Percentiles rank a stretch among this genome's conserved stretches.
phyloP scores from a whole-genome alignment of 2,797 vertebrate genomes.

The Sparus aurata region DNA sequence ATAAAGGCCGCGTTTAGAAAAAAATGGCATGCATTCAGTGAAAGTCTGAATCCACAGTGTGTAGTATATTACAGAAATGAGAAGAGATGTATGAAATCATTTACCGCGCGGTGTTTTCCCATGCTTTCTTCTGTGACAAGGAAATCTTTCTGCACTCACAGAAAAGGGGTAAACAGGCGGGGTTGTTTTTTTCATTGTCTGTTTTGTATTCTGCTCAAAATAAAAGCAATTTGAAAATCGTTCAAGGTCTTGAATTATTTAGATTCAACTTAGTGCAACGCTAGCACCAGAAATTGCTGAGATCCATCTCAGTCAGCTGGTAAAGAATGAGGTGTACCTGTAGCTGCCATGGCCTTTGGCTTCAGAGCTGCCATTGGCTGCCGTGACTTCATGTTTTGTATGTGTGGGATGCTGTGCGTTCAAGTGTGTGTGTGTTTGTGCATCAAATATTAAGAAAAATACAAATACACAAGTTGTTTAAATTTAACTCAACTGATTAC shows the following conservation, averaged over 20 bases:
- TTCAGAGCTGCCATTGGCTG: conserved; percentile 66
- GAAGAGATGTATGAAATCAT: conserved; percentile 77
- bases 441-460: not conserved
- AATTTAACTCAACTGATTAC: not conserved
- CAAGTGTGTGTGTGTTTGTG: not conserved
- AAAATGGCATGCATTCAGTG: conserved; percentile 41
- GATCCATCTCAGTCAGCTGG: conserved; percentile 87
- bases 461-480: not conserved
- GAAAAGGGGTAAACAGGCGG: conserved; percentile 29
- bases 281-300: conserved; percentile 84
- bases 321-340: conserved; percentile 84
- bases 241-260: conserved; percentile 86
- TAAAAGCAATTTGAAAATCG: conserved; percentile 83
- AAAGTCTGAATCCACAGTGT: conserved; percentile 46
- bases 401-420: conserved; percentile 14
- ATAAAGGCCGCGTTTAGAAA: conserved; percentile 47
- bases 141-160: conserved; percentile 68
- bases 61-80: conserved; percentile 53
- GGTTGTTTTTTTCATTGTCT: conserved; percentile 66
- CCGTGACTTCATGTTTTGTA: conserved; percentile 64
- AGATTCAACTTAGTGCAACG: conserved; percentile 85
- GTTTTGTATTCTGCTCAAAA: conserved; percentile 81
- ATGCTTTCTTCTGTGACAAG: conserved; percentile 63
- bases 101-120: conserved; percentile 65
- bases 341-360: conserved; percentile 84